phyloP scores from a whole-genome alignment of 1,140 invertebrate genomes.

The Laupala kohalensis region DNA sequence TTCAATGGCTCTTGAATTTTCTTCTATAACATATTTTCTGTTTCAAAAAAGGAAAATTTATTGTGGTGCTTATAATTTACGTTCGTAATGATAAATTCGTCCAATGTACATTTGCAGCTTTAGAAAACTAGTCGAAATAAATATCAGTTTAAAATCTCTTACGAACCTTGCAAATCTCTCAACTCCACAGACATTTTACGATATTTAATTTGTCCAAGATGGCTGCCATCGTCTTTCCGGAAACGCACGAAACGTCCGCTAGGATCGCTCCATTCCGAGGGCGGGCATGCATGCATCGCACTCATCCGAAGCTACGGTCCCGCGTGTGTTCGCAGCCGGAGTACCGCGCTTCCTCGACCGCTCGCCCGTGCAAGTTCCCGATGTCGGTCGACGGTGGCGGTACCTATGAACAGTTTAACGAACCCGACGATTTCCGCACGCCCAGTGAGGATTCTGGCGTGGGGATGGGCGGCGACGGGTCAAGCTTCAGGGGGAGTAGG shows the following conservation, averaged over 20 bases:
- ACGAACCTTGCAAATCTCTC: too few species aligned
- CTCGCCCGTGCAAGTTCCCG: constrained; percentile 9
- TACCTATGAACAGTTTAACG: constrained; percentile 12
- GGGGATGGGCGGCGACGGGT: constrained; percentile 40
- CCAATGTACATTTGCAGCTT: too few species aligned
- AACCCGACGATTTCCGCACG: constrained; percentile 46
- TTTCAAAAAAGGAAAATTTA: too few species aligned
- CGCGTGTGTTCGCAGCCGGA: constrained; percentile 6
- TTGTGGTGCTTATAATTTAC: too few species aligned
- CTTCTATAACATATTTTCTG: too few species aligned
- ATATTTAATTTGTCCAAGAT: too few species aligned
- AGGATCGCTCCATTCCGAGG: neutral
- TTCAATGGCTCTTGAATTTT: too few species aligned
- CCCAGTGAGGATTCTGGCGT: constrained; percentile 73
- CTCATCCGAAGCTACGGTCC: neutral
- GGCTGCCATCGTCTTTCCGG: too few species aligned
- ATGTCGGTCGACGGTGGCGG: constrained; percentile 4
- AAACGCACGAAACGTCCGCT: neutral
- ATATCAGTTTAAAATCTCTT: too few species aligned
- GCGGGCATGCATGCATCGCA: neutral
- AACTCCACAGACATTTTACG: too few species aligned
- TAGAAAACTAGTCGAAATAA: too few species aligned
- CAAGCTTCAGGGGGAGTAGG: constrained; percentile 2
- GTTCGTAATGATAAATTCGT: too few species aligned
- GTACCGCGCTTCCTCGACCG: neutral